A percentile compares a stretch with the other conserved stretches of the same genome.
phyloP scores from a whole-genome alignment of 2,797 vertebrate species.

The Leptodactylus fallax region DNA sequence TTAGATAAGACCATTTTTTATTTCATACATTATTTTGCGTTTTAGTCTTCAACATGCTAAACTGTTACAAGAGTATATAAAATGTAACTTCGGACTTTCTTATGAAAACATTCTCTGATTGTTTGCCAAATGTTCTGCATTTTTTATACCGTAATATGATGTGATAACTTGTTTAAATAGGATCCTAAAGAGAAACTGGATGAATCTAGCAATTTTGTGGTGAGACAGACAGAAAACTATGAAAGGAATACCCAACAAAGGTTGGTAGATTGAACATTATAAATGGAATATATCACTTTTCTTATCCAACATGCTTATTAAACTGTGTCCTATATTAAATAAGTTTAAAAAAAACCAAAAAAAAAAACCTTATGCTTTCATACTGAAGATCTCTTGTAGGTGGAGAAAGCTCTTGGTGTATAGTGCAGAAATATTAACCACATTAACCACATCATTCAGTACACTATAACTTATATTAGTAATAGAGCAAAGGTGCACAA shows the following conservation, averaged over 20 bases:
- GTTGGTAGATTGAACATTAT: slow-evolving; percentile 45
- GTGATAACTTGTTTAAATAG: slow-evolving; percentile 66
- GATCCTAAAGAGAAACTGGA: slow-evolving; percentile 64
- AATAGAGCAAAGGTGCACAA: no score
- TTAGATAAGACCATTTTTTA: not conserved
- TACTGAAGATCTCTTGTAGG: not conserved
- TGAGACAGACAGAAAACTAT: slow-evolving; percentile 66
- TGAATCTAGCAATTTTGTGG: slow-evolving; percentile 61
- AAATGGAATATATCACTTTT: not conserved
- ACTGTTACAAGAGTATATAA: not conserved
- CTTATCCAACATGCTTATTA: not conserved
- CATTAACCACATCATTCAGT: no score
- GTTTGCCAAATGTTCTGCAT: not conserved
- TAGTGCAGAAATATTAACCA: not conserved
- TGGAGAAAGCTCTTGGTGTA: not conserved
- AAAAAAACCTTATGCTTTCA: not conserved
- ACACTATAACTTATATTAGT: no score
- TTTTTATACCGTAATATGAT: slow-evolving; percentile 11
- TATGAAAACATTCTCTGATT: not conserved
- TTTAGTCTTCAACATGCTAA: not conserved
- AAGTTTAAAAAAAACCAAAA: no score
- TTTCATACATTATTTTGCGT: no score
- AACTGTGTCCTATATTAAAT: not conserved
- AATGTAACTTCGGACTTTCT: not conserved
- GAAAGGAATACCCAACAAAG: slow-evolving; percentile 53